Base-by-base conservation (phyloP, 2,888 invertebrate species). In the Agriopis marginaria region DNA sequence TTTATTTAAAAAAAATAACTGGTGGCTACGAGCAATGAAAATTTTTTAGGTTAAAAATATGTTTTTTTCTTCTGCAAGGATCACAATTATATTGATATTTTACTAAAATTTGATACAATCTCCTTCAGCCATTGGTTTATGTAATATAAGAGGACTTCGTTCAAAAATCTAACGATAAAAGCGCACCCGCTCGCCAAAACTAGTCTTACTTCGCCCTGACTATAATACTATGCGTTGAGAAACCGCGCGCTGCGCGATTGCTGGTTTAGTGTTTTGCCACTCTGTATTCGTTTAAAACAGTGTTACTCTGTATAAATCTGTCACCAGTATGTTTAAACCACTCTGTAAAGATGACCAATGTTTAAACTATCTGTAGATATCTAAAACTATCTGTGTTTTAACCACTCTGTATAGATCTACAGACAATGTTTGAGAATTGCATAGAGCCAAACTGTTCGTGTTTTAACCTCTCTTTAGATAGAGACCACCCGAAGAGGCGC, bases 221-320 rank as follows among this genome's bases (percentile, higher is more conserved):
- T 59, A 70, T 70, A 70, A 70, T 70, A 70, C 70, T 70, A 70
- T 70, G 44, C 63, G 66, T 70, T 65, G 70, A 66, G 50, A 49
- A 42, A 55, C 58, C 60, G 66, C 70, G 74, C 73, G 23, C 63
- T 59, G 63, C 63, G 66, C 68, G n/a, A 50, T n/a, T 17, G 14
- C 17, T 70, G 65, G 72, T 68, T 72, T 72, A 69, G 73, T 75
- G 71, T 70, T 70, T 50, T 23, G 58, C 56, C 61, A 56, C 55
- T 40, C 17, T 45, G 3, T 51, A 40, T 14, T 53, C 17, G 53
- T 50, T 4, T 23, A 23, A 23, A 23, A 23, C 17, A 23, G 17
- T n/a, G 9, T 42, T 4, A 44, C 55, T 40, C 17, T 45, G 3
- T 51, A 40, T 14, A 59, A 40, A 59, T 50, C 7, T 23, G 9